Base-by-base conservation (phyloP, 2,113 vertebrate genomes). In the Pelecanus crispus region DNA sequence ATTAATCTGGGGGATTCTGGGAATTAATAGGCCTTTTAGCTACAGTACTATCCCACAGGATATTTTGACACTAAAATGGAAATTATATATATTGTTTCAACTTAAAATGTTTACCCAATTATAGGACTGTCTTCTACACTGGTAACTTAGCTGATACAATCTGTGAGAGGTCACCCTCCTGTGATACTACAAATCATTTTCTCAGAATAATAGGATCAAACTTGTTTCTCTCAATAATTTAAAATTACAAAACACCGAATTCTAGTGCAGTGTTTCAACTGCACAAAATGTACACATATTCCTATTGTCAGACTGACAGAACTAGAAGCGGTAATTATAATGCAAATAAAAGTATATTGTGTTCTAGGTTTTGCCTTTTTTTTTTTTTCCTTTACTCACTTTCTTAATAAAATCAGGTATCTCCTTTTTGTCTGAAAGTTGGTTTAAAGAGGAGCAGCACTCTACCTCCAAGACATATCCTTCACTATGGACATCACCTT, bases 391-490 rank as follows among this genome's bases (percentile, higher is more conserved):
- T 91, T 74, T 66, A 93, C 98, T 98, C 97, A 99, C 99, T 98
- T 99, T 99, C 93, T 99, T 99, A 94, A 99, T 97, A 91, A 99
- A 99, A 95, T 99, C 99, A 79, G 99, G 98, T 97, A 99, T 98
- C 95, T 99, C 98, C 96, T 99, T 99, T 14, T 99, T 96, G 95
- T 98, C 98, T 88, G 98, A 98, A 96, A 98, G 97, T 65, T 99
- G 98, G 68, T 98, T 98, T 3, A 98, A 97, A 81, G 98, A 98
- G 92, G 99, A 98, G 89, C 98, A 99, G 78, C 98, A 98, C 92
- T 99, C 99, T 96, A 99, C 96, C 95, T 99, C 99, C 78, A 99
- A 98, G 75, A 98, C 88, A 97, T 98, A 98, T 31, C 98, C 97
- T 86, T 99, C 99, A 87, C 28, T 96, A 42, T 34, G 79, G 92